Percentiles rank a stretch among this genome's conserved stretches.
These are phyloP conservation scores for Lumbricus terrestris DNA, from an alignment of 2,888 invertebrate genomes.

Conservation along the genomic window DNA sequence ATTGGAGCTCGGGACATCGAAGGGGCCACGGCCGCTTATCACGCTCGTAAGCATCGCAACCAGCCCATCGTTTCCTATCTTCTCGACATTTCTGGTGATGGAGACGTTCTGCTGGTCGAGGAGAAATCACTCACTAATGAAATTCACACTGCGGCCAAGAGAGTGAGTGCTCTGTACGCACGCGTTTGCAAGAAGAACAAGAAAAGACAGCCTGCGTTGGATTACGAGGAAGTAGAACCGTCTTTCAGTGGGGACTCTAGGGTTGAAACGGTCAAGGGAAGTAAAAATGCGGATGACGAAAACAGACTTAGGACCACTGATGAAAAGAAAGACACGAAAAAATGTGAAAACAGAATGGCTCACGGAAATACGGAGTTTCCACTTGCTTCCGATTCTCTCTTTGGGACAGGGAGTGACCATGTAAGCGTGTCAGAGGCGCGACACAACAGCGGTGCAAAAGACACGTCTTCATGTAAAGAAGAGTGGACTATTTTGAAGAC, in stretches of 20 bases:
- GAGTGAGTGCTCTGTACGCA: neutral
- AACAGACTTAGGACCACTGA: no score
- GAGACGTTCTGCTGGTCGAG: constrained; percentile 15
- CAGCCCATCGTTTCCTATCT: constrained; percentile 26
- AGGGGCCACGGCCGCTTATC: constrained; percentile 32
- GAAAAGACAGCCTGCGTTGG: neutral
- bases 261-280: neutral
- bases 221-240: neutral
- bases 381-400: neutral
- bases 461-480: neutral
- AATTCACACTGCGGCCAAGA: neutral
- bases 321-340: neutral
- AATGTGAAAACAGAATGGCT: neutral
- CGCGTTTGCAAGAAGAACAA: neutral
- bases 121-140: neutral
- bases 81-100: neutral
- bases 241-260: neutral
- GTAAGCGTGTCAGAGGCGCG: neutral
- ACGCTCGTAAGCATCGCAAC: constrained; percentile 25
- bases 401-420: neutral
- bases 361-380: neutral
- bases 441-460: neutral
- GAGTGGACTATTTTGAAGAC: neutral
- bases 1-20: constrained; percentile 33
- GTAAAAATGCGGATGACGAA: neutral